Conservation (phyloP, 2,888 invertebrate species). For the Tachina grossa region DNA sequence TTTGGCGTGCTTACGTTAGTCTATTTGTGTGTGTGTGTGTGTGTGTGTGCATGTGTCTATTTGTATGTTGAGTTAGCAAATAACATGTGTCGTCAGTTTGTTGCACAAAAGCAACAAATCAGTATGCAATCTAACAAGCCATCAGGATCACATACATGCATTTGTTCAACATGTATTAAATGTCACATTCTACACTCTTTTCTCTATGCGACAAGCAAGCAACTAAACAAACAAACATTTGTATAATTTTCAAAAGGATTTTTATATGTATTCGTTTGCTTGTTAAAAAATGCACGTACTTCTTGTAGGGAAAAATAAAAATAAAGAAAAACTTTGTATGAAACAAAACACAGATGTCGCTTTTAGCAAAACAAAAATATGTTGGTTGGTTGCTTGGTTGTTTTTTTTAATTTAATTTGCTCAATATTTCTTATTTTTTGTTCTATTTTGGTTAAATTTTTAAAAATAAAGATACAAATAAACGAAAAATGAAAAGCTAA, state of each 20-base stretch:
- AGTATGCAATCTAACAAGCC: slow-evolving; percentile 72
- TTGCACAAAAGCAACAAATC: slow-evolving; percentile 71
- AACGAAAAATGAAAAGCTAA: slow-evolving; percentile 35
- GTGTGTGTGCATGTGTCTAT: slow-evolving; percentile 22
- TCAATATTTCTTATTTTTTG: slow-evolving; percentile 13
- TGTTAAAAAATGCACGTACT: slow-evolving; percentile 69
- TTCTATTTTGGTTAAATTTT: slow-evolving; percentile 47
- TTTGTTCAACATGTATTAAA: slow-evolving; percentile 56
- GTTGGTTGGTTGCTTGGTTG: slow-evolving; percentile 2
- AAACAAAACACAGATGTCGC: slow-evolving; percentile 71
- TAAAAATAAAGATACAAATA: slow-evolving; percentile 60
- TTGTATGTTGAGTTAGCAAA: slow-evolving; percentile 65
- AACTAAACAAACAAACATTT: slow-evolving; percentile 29
- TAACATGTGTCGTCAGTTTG: slow-evolving; percentile 72
- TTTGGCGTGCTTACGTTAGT: neutral
- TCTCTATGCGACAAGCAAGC: slow-evolving; percentile 21
- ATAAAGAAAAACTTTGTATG: slow-evolving; percentile 42
- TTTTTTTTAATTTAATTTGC: neutral
- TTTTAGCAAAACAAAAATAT: slow-evolving; percentile 58
- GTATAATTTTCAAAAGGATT: slow-evolving; percentile 51
- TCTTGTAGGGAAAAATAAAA: slow-evolving; percentile 38
- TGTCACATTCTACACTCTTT: slow-evolving; percentile 39
- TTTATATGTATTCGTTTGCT: slow-evolving; percentile 53
- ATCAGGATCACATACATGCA: slow-evolving; percentile 60
- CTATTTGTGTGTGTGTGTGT: neutral